phyloP scores from a whole-genome alignment of 2,113 vertebrate genomes.

The Oryzias curvinotus region DNA sequence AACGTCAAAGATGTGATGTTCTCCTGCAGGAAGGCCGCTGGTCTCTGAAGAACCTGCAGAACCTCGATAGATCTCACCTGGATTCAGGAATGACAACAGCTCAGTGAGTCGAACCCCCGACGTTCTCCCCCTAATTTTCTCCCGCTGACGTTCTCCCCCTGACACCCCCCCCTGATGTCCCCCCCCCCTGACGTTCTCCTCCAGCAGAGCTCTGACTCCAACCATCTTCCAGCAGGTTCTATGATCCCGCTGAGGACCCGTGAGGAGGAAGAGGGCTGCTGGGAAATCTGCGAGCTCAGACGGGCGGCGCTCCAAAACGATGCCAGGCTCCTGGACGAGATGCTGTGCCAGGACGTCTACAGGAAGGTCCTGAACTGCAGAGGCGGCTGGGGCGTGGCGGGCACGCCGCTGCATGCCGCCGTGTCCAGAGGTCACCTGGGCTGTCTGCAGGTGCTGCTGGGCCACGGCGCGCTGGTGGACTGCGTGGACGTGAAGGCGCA shows the following conservation, averaged over 20 bases:
- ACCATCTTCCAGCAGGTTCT: slow-evolving; percentile 54
- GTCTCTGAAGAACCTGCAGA: too few relatives aligned
- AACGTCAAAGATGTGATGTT: too few relatives aligned
- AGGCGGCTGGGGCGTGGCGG: slow-evolving; percentile 90
- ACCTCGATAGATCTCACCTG: too few relatives aligned
- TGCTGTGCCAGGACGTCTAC: slow-evolving; percentile 86
- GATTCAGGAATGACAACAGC: too few relatives aligned
- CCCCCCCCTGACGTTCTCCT: too few relatives aligned
- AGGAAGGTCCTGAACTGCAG: slow-evolving; percentile 84
- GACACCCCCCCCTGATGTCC: too few relatives aligned
- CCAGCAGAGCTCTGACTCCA: too few relatives aligned
- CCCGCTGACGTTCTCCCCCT: too few relatives aligned
- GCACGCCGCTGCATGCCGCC: slow-evolving; percentile 86
- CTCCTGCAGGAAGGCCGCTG: too few relatives aligned
- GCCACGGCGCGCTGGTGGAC: slow-evolving; percentile 81
- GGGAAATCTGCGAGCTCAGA: slow-evolving; percentile 81
- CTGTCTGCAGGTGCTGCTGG: slow-evolving; percentile 85
- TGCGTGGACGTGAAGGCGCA: slow-evolving; percentile 80
- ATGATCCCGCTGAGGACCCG: slow-evolving; percentile 79
- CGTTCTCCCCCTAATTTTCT: too few relatives aligned
- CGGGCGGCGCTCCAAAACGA: slow-evolving; percentile 81
- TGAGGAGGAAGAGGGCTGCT: slow-evolving; percentile 48
- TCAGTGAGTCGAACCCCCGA: too few relatives aligned
- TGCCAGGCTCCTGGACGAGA: slow-evolving; percentile 72
- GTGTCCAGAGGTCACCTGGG: slow-evolving; percentile 81